phyloP scores from a whole-genome alignment of 1,140 invertebrate genomes.

The Platorchestia sp. region DNA sequence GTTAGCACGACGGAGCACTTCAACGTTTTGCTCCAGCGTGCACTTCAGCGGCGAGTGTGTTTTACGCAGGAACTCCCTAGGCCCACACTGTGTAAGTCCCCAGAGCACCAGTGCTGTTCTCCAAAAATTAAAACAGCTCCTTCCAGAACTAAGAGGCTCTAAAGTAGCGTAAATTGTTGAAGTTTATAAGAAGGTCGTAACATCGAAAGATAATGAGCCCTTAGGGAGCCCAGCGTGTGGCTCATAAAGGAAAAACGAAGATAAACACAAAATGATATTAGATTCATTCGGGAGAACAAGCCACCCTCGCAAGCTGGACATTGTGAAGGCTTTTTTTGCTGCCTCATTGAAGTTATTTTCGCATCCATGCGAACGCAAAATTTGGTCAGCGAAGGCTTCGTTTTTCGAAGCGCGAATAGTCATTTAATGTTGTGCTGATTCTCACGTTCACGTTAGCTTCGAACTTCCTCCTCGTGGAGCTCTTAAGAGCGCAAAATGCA shows the following conservation, averaged over 20 bases:
- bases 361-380: neutral
- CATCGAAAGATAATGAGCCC: constrained; percentile 42
- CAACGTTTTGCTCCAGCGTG: neutral
- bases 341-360: neutral
- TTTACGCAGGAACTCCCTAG: neutral
- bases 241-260: constrained; percentile 31
- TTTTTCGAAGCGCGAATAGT: neutral
- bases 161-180: constrained; percentile 35
- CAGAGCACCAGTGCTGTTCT: neutral
- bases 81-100: neutral
- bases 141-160: constrained; percentile 26
- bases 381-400: neutral
- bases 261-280: constrained; percentile 39
- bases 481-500: neutral
- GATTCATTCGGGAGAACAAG: neutral
- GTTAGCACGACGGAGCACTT: neutral
- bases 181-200: constrained; percentile 46
- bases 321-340: neutral
- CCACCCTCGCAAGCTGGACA: neutral
- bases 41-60: neutral
- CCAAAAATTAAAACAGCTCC: constrained; percentile 16
- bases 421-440: neutral
- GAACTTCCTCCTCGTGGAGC: neutral
- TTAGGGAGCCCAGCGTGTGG: constrained; percentile 10
- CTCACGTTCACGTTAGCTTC: neutral